phyloP scores from a whole-genome alignment of 2,888 invertebrate species.

The Mythimna vitellina region DNA sequence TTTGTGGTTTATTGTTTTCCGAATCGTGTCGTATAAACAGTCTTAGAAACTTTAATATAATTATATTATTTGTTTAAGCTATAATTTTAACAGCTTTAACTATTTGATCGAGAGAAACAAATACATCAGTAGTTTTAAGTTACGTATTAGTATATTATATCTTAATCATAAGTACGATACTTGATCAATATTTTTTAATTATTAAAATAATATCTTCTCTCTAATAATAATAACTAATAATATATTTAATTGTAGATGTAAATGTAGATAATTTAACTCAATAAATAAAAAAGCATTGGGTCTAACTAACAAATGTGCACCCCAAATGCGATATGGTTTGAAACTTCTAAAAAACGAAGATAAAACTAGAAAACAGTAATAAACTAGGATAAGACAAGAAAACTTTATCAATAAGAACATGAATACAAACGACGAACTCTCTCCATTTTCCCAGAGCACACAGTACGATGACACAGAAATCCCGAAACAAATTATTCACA shows the following conservation, averaged over 20 bases:
- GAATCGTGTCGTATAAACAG: background rate
- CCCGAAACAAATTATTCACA: conserved; percentile 44
- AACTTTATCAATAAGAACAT: conserved; percentile 9
- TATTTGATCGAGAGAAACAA: background rate
- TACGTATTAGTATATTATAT: no score
- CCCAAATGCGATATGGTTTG: background rate
- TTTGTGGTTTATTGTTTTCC: conserved; percentile 31
- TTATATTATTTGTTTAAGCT: background rate
- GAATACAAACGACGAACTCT: background rate
- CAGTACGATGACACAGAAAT: conserved; percentile 28
- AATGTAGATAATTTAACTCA: no score
- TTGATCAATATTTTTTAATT: no score
- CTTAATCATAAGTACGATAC: no score
- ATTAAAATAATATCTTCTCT: no score
- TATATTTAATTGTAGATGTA: no score
- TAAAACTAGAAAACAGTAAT: no score
- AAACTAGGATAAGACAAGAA: background rate
- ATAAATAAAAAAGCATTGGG: no score
- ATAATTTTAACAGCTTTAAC: background rate
- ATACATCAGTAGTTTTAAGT: background rate
- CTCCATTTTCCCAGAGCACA: background rate
- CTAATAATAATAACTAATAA: no score
- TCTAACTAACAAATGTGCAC: background rate
- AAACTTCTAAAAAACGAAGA: background rate
- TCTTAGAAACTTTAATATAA: background rate